These are phyloP conservation scores for Drosophila eugracilis DNA, from an alignment of 1,140 invertebrate species.

Conservation along the genomic window DNA sequence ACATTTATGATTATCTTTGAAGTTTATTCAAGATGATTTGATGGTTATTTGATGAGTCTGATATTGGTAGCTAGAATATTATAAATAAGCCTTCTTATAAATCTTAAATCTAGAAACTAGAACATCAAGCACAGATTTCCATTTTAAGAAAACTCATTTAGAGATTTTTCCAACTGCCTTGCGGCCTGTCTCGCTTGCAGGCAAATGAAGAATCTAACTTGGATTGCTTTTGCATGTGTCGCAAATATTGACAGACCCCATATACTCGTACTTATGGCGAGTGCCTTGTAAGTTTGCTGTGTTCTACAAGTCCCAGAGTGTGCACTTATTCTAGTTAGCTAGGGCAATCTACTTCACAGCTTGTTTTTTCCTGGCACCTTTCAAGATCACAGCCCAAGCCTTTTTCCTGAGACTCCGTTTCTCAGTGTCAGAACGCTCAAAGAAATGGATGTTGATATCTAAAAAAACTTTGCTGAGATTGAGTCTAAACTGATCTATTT, in stretches of 20 bases:
- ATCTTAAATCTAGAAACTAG: no score
- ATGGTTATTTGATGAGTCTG: background rate
- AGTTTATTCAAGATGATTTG: background rate
- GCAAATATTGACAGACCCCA: constrained; percentile 75
- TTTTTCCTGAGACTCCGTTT: constrained; percentile 35
- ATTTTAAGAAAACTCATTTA: no score
- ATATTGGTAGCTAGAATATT: no score
- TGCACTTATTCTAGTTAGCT: constrained; percentile 66
- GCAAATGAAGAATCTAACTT: constrained; percentile 56
- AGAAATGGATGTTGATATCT: background rate
- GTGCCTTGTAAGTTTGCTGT: constrained; percentile 54
- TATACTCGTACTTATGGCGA: constrained; percentile 54
- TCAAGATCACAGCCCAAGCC: constrained; percentile 64
- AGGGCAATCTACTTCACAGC: constrained; percentile 33
- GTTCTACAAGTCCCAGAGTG: constrained; percentile 56
- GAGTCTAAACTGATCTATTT: no score
- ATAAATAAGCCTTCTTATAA: no score
- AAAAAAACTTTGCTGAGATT: no score
- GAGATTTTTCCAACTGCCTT: constrained; percentile 25
- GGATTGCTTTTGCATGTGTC: constrained; percentile 68
- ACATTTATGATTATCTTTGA: background rate
- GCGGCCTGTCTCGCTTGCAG: constrained; percentile 19
- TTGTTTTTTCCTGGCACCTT: constrained; percentile 14
- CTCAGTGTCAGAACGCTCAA: background rate
- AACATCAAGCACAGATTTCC: no score